Percentiles rank a stretch among this genome's conserved stretches.
Conservation (phyloP, 2,113 vertebrate genomes). For the Sigmodon hispidus region DNA sequence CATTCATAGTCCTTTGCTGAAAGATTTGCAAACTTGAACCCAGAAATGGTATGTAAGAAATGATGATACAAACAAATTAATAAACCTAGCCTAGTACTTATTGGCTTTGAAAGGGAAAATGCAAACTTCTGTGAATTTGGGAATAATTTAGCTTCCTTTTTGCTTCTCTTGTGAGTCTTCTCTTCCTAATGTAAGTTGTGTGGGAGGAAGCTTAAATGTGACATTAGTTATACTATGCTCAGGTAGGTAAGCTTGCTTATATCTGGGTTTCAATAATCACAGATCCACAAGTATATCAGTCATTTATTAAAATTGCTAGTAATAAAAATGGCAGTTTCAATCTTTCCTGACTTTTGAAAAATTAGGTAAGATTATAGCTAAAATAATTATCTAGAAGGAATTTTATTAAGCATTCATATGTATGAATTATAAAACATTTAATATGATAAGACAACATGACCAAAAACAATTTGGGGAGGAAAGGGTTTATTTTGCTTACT, state of each 20-base stretch:
- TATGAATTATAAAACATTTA: not conserved
- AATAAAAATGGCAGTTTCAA: not conserved
- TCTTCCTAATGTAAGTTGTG: not conserved
- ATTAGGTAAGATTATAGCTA: not conserved
- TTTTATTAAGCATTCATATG: not conserved
- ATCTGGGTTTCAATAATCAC: not conserved
- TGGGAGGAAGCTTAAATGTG: not conserved
- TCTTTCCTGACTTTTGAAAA: not conserved
- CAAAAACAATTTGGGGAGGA: not conserved
- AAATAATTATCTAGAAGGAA: slow-evolving; percentile 47
- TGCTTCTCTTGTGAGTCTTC: not conserved
- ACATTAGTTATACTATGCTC: not conserved
- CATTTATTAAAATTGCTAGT: not conserved
- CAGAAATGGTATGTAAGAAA: not conserved
- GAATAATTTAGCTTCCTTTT: not conserved
- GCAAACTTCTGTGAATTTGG: not conserved
- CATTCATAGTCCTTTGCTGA: slow-evolving; percentile 35
- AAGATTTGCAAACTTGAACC: slow-evolving; percentile 3
- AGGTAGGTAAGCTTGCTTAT: not conserved
- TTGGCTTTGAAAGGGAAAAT: not conserved
- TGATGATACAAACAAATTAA: not conserved
- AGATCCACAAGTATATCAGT: not conserved
- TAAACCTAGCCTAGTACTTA: not conserved
- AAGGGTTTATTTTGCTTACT: not conserved
- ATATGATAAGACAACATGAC: not conserved